Conservation (phyloP, 2,797 vertebrate species). For the Dermochelys coriacea region DNA sequence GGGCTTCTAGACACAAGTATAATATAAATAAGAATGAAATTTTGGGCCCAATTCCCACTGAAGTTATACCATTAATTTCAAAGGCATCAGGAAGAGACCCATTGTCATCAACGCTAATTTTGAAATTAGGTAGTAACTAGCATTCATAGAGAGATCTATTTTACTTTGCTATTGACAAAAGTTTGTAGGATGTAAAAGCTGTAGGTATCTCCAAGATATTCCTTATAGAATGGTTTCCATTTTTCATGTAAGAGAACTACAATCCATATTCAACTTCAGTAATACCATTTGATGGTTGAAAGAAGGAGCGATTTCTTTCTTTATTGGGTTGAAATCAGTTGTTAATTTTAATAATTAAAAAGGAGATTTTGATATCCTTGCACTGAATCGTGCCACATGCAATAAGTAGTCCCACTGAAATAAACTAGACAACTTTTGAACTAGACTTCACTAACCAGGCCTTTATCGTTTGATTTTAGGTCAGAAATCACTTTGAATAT, state of each 20-base stretch:
- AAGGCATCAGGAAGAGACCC: conserved; percentile 10
- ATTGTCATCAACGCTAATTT: conserved; percentile 21
- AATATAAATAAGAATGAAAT: neutral
- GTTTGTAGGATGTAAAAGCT: neutral
- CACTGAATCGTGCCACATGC: neutral
- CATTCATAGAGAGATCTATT: neutral
- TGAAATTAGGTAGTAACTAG: conserved; percentile 24
- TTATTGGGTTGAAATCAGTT: neutral
- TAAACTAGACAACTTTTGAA: neutral
- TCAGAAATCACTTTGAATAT: neutral
- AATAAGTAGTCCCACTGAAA: neutral
- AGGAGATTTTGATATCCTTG: neutral
- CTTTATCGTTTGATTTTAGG: neutral
- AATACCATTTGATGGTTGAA: neutral
- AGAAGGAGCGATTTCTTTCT: neutral
- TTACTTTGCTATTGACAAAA: neutral
- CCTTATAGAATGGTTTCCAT: neutral
- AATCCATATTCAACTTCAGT: neutral
- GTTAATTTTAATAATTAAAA: neutral
- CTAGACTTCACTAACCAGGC: neutral
- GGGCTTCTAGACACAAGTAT: neutral
- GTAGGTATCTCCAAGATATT: neutral
- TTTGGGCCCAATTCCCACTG: conserved; percentile 30
- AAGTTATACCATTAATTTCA: neutral
- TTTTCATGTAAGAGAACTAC: conserved; percentile 5